Evolutionary conservation across 2,797 vertebrate species (phyloP), one percentile per base, ranked within the genome.

Genomic region (Meriones psammophilus): DNA sequence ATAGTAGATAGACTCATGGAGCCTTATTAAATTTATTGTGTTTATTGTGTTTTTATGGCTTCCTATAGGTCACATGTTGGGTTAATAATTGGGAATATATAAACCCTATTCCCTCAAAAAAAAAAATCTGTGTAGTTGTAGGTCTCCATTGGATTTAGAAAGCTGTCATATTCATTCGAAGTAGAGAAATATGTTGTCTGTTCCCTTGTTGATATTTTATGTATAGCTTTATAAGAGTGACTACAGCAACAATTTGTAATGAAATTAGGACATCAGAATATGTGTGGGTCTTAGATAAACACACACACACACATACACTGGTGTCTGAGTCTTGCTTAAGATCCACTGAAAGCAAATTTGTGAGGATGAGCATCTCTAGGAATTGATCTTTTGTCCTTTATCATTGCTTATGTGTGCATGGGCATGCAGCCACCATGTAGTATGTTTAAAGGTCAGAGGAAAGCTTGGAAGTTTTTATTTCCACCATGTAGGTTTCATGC

Each of bases 41-140:
- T 92, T 97, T 97, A 24, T 50, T 92, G 4, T 88, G 20, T 86
- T 93, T 88, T 24, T 26, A 13, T 46, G 39, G 17, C 74, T 36
- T 90, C n/a, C 50, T 84, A 18, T 2, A 60, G 79, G 62, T 20
- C 18, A 81, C 10, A 50, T 79, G 62, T 92, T 83, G 39, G 33
- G 62, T 74, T 85, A 93, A 50, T 17, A 69, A 15, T 26, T 83
- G 33, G 10, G 0, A 64, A 73, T 36, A 88, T 8, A 50, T 50
- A 50, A 92, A 33, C 10, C 12, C 17, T 58, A 26, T 10, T 1
- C 0, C 4, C 68, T 12, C 24, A 42, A 28, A 88, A 88, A 17
- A 50, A 50, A 42, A 89, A 66, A 20, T 18, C 15, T 81, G 5
- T 85, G 0, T 39, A 87, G 92, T 30, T 69, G 4, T 8, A 68